phyloP scores from a whole-genome alignment of 2,888 invertebrate species.

The Yponomeuta cagnagella region DNA sequence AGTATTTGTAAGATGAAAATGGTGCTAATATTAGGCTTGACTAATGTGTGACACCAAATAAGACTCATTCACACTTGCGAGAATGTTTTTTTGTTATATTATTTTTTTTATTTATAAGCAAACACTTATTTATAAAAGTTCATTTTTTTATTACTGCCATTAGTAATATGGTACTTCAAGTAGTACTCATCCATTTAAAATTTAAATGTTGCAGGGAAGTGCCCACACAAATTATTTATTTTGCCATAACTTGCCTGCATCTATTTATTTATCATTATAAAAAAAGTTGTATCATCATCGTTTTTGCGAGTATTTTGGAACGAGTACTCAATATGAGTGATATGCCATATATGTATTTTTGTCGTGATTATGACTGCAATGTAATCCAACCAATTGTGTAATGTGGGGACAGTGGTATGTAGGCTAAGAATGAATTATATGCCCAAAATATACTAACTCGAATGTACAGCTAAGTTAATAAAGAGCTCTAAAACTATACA shows the following conservation, averaged over 20 bases:
- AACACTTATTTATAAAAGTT: slow-evolving; percentile 57
- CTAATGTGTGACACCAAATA: slow-evolving; percentile 74
- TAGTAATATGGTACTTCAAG: slow-evolving; percentile 59
- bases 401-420: slow-evolving; percentile 58
- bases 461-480: slow-evolving; percentile 77
- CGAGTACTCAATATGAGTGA: slow-evolving; percentile 73
- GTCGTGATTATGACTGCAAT: slow-evolving; percentile 69
- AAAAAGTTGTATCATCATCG: slow-evolving; percentile 52
- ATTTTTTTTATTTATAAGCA: slow-evolving; percentile 71
- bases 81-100: slow-evolving; percentile 65
- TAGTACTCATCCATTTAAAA: slow-evolving; percentile 46
- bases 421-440: slow-evolving; percentile 71
- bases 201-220: slow-evolving; percentile 68
- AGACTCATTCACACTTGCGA: slow-evolving; percentile 68
- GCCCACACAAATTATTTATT: slow-evolving; percentile 65
- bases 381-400: slow-evolving; percentile 54
- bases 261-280: slow-evolving; percentile 62
- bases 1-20: slow-evolving; percentile 69
- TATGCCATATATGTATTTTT: slow-evolving; percentile 68
- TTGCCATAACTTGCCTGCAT: slow-evolving; percentile 74
- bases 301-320: slow-evolving; percentile 67
- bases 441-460: slow-evolving; percentile 76
- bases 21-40: slow-evolving; percentile 74
- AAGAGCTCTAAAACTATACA: slow-evolving; percentile 63
- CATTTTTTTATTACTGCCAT: slow-evolving; percentile 69